phyloP scores from a whole-genome alignment of 1,140 invertebrate species.

The Lepidurus couesii region DNA sequence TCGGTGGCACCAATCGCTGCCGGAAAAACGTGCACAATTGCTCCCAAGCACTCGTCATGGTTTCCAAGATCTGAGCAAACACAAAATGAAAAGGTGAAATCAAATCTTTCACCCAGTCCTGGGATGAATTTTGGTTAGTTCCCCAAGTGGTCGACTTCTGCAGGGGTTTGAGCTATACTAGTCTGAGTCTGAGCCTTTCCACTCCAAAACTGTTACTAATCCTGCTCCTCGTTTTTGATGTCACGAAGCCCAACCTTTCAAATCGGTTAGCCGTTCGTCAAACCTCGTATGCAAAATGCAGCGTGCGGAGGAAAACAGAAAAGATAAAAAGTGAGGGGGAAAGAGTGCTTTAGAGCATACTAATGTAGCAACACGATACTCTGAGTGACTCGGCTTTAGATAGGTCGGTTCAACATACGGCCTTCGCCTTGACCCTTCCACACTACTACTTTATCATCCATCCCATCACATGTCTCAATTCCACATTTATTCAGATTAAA shows the following conservation, averaged over 20 bases:
- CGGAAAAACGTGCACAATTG: conserved; percentile 34
- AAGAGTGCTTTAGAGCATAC: conserved; percentile 9
- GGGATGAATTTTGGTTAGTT: background rate
- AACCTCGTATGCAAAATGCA: background rate
- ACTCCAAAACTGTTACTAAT: background rate
- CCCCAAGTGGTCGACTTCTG: background rate
- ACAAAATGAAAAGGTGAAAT: background rate
- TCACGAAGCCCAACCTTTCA: background rate
- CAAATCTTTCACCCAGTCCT: background rate
- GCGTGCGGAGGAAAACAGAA: background rate
- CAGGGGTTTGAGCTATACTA: background rate
- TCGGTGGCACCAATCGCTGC: conserved; percentile 44
- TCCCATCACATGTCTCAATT: background rate
- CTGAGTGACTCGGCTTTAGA: background rate
- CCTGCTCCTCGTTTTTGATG: background rate
- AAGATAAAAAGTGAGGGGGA: conserved; percentile 4
- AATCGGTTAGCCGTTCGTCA: background rate
- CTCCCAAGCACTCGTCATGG: background rate
- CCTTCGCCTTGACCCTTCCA: background rate
- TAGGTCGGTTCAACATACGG: background rate
- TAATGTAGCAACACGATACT: conserved; percentile 12
- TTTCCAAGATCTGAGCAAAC: background rate
- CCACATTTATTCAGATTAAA: background rate
- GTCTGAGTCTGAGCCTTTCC: background rate
- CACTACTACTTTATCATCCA: background rate